These are phyloP conservation scores for Aphidius colemani DNA, from an alignment of 2,888 invertebrate species.

Conservation along the genomic window DNA sequence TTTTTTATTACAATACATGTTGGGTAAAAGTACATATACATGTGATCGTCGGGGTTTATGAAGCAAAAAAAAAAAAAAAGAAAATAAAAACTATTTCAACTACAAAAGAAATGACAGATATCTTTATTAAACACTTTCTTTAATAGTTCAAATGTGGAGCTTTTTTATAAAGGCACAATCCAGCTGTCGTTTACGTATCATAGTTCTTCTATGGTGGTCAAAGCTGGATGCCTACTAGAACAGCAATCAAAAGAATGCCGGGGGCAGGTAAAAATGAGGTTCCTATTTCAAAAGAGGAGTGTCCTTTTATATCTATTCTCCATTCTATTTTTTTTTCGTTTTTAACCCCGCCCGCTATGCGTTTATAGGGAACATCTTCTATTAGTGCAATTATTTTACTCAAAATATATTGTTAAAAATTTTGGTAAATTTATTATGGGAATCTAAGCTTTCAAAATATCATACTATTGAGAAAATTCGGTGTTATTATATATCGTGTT, in stretches of 20 bases:
- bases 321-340: conserved; percentile 12
- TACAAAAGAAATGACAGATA: conserved; percentile 56
- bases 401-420: conserved; percentile 6
- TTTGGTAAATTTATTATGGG: too few species aligned
- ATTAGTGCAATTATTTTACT: conserved; percentile 34
- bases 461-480: too few species aligned
- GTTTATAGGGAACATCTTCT: too few species aligned
- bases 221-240: conserved; percentile 12
- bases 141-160: conserved; percentile 44
- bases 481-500: too few species aligned
- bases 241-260: conserved; percentile 21
- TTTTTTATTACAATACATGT: conserved; percentile 14
- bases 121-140: conserved; percentile 54
- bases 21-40: neutral
- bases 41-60: neutral
- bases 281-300: conserved; percentile 48
- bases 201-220: conserved; percentile 41
- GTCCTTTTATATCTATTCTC: conserved; percentile 40
- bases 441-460: too few species aligned
- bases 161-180: conserved; percentile 41
- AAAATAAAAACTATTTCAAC: conserved; percentile 20
- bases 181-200: conserved; percentile 30
- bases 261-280: conserved; percentile 31
- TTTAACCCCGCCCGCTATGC: conserved; percentile 20
- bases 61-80: conserved; percentile 4